Evolutionary conservation across 2,113 vertebrate genomes (phyloP).

Genomic region (Neolamprologus sp.): DNA sequence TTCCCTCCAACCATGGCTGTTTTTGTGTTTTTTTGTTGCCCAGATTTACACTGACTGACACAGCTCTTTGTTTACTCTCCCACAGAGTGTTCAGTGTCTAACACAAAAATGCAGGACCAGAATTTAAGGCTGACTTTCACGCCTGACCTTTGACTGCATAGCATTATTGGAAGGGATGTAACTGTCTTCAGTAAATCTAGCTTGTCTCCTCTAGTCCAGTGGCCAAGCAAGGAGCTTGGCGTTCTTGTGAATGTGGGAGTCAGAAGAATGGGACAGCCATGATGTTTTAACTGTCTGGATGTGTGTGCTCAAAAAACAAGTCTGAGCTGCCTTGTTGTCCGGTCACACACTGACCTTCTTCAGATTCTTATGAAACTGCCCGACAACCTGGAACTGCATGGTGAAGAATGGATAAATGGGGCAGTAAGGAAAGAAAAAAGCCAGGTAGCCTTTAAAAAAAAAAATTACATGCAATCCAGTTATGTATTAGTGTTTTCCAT

Average conservation of each 20-base stretch:
- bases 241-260: slow-evolving; percentile 36
- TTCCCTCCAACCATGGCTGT: background rate
- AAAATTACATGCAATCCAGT: background rate
- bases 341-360: background rate
- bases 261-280: background rate
- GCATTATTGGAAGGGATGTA: slow-evolving; percentile 17
- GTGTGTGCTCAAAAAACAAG: slow-evolving; percentile 31
- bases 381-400: background rate
- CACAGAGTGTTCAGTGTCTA: background rate
- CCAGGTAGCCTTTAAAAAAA: background rate
- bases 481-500: slow-evolving; percentile 19
- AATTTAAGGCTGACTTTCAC: background rate
- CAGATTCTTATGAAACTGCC: background rate
- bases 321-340: background rate
- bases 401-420: background rate
- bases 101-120: slow-evolving; percentile 30
- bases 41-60: background rate
- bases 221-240: background rate
- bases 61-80: slow-evolving; percentile 2
- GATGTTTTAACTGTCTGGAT: slow-evolving; percentile 21
- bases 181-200: slow-evolving; percentile 34
- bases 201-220: background rate
- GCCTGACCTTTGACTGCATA: slow-evolving; percentile 28
- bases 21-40: background rate
- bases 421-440: background rate